phyloP scores from a whole-genome alignment of 2,113 vertebrate genomes.

The Silurus glanis region DNA sequence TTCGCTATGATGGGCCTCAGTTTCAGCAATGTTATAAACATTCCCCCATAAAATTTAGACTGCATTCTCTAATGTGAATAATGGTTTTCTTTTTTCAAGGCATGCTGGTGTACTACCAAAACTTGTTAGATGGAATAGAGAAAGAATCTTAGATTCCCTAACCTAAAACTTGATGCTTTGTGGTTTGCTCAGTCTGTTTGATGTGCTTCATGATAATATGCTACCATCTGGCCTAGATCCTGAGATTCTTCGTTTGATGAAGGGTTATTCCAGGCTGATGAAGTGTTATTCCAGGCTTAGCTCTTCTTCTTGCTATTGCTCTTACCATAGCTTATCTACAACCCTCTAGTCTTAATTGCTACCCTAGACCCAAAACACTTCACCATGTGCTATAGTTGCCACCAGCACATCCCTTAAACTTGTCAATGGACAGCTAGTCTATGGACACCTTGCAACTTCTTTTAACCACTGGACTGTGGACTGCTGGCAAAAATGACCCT shows the following conservation, averaged over 20 bases:
- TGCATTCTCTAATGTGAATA: background rate
- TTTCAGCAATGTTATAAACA: background rate
- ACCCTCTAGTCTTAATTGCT: background rate
- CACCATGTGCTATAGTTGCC: background rate
- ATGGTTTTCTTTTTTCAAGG: background rate
- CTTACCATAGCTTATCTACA: background rate
- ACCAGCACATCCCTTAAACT: background rate
- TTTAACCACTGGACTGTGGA: too few relatives aligned
- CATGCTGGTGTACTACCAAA: background rate
- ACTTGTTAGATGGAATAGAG: background rate
- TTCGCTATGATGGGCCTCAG: background rate
- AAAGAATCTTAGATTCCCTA: background rate
- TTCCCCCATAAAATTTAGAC: background rate
- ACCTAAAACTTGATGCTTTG: background rate
- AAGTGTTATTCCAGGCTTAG: background rate
- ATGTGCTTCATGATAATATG: background rate
- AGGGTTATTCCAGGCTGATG: background rate
- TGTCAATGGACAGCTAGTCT: background rate
- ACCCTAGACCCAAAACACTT: background rate
- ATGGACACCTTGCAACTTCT: too few relatives aligned
- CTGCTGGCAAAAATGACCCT: background rate
- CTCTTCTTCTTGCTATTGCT: background rate
- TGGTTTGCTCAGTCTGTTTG: background rate
- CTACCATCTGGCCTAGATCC: background rate
- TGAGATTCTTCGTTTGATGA: background rate